These are phyloP conservation scores for Imbricaverruca yamaguchii DNA, from an alignment of 2,888 invertebrate species.

Conservation along the genomic window DNA sequence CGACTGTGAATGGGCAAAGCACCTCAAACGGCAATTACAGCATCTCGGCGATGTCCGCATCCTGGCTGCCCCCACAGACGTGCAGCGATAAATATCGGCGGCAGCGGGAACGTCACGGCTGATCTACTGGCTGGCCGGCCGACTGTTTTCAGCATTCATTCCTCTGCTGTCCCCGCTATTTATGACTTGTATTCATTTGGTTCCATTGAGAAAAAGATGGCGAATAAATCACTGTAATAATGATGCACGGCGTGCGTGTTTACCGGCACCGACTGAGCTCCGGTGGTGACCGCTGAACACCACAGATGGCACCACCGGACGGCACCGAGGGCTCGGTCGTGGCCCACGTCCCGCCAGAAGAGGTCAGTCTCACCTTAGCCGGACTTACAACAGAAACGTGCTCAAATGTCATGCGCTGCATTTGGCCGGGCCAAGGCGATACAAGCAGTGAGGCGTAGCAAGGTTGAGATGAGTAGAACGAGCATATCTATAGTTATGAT, in stretches of 20 bases:
- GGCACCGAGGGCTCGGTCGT: not conserved
- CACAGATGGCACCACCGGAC: not conserved
- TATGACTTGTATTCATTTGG: slow-evolving; percentile 20
- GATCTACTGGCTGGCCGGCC: not conserved
- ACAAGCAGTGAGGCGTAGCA: no score
- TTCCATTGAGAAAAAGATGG: slow-evolving; percentile 21
- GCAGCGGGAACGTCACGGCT: not conserved
- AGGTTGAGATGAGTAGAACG: no score
- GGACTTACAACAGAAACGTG: no score
- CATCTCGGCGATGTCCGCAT: no score
- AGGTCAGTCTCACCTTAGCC: no score
- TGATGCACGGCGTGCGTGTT: slow-evolving; percentile 2
- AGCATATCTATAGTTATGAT: no score
- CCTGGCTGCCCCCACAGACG: no score
- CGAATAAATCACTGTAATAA: slow-evolving; percentile 12
- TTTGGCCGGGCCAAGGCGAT: no score
- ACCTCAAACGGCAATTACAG: no score
- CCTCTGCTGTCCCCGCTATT: not conserved
- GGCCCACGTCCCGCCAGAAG: no score
- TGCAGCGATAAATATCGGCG: not conserved
- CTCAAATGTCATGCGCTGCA: no score
- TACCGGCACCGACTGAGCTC: not conserved
- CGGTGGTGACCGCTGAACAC: not conserved
- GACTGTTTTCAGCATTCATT: not conserved
- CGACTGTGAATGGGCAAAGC: no score